phyloP scores from a whole-genome alignment of 2,797 vertebrate species.

The Garrulus glandarius region DNA sequence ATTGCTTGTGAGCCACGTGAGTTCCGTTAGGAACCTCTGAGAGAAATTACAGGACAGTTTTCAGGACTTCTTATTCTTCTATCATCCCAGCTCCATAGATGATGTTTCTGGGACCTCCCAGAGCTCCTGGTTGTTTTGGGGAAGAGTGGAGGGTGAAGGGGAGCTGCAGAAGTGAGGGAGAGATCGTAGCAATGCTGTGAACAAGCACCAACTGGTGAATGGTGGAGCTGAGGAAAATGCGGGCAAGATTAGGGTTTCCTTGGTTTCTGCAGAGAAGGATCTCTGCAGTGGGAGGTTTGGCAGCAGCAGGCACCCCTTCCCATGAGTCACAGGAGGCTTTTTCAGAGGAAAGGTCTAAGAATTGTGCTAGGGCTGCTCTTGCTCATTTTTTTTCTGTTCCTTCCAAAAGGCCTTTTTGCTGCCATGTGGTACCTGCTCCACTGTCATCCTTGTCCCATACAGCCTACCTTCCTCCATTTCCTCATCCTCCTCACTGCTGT shows the following conservation, averaged over 20 bases:
- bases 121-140: not conserved
- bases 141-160: not conserved
- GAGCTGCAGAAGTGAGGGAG: not conserved
- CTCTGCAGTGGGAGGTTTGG: constrained; percentile 46
- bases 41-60: not conserved
- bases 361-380: not conserved
- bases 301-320: constrained; percentile 20
- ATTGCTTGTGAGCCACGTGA: accelerated
- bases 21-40: not conserved
- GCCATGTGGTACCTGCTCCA: not conserved
- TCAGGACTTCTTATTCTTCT: not conserved
- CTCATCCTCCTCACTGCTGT: not conserved
- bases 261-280: constrained; percentile 25
- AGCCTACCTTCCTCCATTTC: not conserved
- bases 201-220: not conserved
- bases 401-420: not conserved
- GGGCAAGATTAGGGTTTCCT: constrained; percentile 1
- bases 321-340: constrained; percentile 18
- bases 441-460: not conserved
- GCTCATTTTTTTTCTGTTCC: not conserved
- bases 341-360: not conserved
- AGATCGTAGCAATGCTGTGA: not conserved
- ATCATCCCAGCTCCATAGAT: not conserved
- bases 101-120: not conserved
- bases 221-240: not conserved